A percentile compares a stretch with the other conserved stretches of the same genome.
These are phyloP conservation scores for Otolemur garnettii DNA, from an alignment of 2,113 vertebrate species.

Conservation along the genomic window DNA sequence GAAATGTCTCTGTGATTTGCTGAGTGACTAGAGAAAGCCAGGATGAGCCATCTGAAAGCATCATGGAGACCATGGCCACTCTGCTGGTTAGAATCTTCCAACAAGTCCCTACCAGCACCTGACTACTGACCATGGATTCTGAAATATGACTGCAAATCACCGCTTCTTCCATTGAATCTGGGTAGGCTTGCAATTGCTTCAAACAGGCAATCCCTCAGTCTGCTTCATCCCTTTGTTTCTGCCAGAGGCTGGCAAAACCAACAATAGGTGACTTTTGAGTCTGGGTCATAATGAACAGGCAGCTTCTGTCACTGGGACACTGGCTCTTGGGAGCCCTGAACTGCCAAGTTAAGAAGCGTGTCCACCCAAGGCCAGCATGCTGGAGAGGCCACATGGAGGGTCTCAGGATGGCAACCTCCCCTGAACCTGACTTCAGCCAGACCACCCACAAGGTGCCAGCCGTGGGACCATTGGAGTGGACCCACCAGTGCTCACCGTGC, in stretches of 20 bases:
- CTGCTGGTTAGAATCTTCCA: neutral
- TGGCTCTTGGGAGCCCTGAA: neutral
- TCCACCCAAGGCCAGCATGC: neutral
- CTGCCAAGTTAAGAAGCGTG: neutral
- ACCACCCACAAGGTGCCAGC: neutral
- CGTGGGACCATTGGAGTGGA: neutral
- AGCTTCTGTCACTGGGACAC: neutral
- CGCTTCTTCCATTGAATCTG: neutral
- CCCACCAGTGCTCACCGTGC: neutral
- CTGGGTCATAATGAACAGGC: neutral
- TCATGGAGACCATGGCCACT: rapidly evolving
- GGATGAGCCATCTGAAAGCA: neutral
- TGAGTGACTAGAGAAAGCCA: neutral
- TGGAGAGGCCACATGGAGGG: neutral
- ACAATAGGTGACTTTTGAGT: neutral
- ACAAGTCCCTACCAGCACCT: neutral
- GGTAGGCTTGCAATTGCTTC: neutral
- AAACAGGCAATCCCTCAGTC: neutral
- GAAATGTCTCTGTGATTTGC: neutral
- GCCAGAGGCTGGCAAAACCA: neutral
- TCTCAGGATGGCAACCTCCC: neutral
- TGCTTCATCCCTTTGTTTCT: too few relatives aligned
- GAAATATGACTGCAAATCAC: neutral
- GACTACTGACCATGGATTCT: neutral
- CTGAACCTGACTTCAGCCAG: neutral